Evolutionary conservation across 2,888 invertebrate species (phyloP).

Genomic region (Gastracanthus pulcherrimus): DNA sequence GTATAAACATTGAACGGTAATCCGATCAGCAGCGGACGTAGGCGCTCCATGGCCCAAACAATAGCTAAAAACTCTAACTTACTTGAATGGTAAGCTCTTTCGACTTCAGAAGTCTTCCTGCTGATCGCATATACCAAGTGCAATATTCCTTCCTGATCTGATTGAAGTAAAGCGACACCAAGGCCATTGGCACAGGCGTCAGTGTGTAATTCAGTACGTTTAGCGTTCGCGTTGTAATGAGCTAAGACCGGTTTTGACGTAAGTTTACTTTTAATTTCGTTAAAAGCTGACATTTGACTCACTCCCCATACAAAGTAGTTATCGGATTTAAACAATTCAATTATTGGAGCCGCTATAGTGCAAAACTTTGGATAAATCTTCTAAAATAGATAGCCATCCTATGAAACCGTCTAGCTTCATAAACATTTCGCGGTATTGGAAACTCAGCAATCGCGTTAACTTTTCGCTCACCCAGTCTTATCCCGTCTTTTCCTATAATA

Average conservation of each 20-base stretch:
- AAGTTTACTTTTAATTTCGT: conserved; percentile 23
- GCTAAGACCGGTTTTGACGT: conserved; percentile 6
- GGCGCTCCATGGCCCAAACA: conserved; percentile 42
- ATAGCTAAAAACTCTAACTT: conserved; percentile 52
- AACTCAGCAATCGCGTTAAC: no score
- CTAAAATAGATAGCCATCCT: no score
- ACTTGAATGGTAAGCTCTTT: conserved; percentile 48
- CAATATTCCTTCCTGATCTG: neutral
- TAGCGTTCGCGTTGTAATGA: conserved; percentile 12
- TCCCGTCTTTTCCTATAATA: no score
- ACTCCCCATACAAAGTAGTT: neutral
- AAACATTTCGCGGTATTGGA: no score
- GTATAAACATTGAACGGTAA: no score
- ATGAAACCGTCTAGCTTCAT: no score
- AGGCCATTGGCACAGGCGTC: conserved; percentile 46
- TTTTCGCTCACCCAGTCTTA: no score
- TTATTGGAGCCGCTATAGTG: no score
- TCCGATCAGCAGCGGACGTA: conserved; percentile 52
- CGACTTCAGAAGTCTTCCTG: conserved; percentile 17
- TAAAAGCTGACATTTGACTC: conserved; percentile 9
- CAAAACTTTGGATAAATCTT: no score
- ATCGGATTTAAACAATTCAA: no score
- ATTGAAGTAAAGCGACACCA: conserved; percentile 43
- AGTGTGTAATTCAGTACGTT: conserved; percentile 46
- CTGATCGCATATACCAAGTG: conserved; percentile 48